These are phyloP conservation scores for Papilio glaucus DNA, from an alignment of 1,140 invertebrate species.

Conservation along the genomic window DNA sequence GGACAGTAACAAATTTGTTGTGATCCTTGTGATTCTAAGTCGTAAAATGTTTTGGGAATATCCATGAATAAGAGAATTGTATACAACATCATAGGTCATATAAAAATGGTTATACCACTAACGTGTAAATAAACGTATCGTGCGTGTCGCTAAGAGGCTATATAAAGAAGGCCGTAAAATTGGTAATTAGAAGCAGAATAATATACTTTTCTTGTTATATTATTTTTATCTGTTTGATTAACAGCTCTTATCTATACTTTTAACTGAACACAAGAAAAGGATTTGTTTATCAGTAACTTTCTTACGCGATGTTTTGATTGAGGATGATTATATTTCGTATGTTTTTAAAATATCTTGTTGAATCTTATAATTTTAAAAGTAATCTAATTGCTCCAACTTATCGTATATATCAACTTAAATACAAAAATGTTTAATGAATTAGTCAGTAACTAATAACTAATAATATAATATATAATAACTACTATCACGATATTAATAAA, in stretches of 20 bases:
- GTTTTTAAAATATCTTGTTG: too few species aligned
- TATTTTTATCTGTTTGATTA: slow-evolving; percentile 18
- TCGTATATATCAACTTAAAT: too few species aligned
- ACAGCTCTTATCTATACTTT: slow-evolving; percentile 7
- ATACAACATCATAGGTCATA: slow-evolving; percentile 16
- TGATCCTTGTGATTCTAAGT: too few species aligned
- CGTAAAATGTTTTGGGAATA: too few species aligned
- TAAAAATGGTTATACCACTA: slow-evolving; percentile 23
- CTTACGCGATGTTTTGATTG: neutral
- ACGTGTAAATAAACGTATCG: slow-evolving; percentile 32
- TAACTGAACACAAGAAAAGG: slow-evolving; percentile 7
- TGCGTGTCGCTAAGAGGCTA: slow-evolving; percentile 33
- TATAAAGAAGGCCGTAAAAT: slow-evolving; percentile 34
- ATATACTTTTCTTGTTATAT: slow-evolving; percentile 26
- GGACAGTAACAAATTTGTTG: too few species aligned
- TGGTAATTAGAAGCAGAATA: slow-evolving; percentile 34
- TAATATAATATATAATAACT: too few species aligned
- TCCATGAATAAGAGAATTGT: neutral
- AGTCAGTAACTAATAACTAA: too few species aligned
- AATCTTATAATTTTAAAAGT: too few species aligned
- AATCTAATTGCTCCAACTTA: too few species aligned
- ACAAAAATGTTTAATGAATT: too few species aligned
- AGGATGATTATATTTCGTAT: too few species aligned
- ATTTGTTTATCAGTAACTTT: slow-evolving; percentile 7
- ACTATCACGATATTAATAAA: too few species aligned